phyloP scores from a whole-genome alignment of 2,888 invertebrate species.

The Drosophila cyrtoloma region DNA sequence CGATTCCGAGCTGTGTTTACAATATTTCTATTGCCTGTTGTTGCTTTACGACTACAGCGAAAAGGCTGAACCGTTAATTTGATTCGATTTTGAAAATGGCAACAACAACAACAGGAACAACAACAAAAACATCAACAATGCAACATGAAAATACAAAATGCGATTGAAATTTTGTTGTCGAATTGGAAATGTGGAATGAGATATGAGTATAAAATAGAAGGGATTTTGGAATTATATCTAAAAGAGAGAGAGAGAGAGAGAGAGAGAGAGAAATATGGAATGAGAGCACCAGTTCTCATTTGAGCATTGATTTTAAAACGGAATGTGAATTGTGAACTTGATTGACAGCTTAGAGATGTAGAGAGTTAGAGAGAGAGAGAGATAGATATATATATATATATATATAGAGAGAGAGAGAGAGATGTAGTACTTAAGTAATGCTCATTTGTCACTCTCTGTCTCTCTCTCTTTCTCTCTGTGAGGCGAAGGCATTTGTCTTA shows the following conservation, averaged over 20 bases:
- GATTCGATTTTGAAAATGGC: slow-evolving; percentile 76
- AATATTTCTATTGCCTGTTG: slow-evolving; percentile 77
- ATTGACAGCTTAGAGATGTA: neutral
- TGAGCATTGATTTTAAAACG: slow-evolving; percentile 26
- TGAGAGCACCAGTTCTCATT: slow-evolving; percentile 48
- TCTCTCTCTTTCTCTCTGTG: slow-evolving; percentile 1
- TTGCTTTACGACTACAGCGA: slow-evolving; percentile 74
- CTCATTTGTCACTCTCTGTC: slow-evolving; percentile 17
- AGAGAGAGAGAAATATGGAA: neutral
- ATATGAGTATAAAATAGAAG: slow-evolving; percentile 8
- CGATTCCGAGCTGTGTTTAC: slow-evolving; percentile 67
- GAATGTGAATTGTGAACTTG: neutral
- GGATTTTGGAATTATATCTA: neutral
- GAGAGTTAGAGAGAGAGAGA: neutral
- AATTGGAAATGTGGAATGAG: slow-evolving; percentile 33
- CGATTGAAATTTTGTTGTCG: slow-evolving; percentile 43
- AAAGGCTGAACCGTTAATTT: slow-evolving; percentile 77
- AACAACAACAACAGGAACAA: slow-evolving; percentile 52
- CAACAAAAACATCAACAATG: slow-evolving; percentile 48
- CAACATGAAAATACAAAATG: slow-evolving; percentile 65
- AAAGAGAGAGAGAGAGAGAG: neutral
- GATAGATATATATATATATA: too few relatives aligned
- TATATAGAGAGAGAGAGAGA: neutral
- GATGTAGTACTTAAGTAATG: neutral
- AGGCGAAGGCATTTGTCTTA: slow-evolving; percentile 69